Conservation (phyloP, 2,113 vertebrate species). For the Numida meleagris region DNA sequence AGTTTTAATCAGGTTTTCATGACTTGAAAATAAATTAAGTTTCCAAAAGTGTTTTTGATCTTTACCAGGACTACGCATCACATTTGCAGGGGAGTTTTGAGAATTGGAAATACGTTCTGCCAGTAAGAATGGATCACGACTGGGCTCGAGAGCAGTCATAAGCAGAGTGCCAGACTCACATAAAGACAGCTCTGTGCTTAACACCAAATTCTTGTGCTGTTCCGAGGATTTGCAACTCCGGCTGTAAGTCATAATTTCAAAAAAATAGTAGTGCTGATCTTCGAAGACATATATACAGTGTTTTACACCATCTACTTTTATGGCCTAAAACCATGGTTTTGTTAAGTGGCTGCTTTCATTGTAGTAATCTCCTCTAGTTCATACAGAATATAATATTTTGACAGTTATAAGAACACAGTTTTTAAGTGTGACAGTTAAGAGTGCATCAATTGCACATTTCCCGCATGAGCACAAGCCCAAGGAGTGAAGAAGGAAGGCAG, state of each 20-base stretch:
- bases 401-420: not conserved
- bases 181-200: fast-evolving
- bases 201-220: not conserved
- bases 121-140: not conserved
- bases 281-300: not conserved
- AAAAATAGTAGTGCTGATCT: not conserved
- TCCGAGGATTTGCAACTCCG: not conserved
- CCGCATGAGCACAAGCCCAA: not conserved
- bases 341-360: not conserved
- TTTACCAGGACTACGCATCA: not conserved
- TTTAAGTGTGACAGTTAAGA: not conserved
- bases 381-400: not conserved
- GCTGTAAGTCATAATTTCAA: not conserved
- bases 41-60: not conserved
- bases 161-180: not conserved
- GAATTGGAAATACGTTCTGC: not conserved
- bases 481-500: not conserved
- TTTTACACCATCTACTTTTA: not conserved
- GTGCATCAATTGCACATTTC: not conserved
- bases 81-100: not conserved
- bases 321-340: not conserved
- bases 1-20: not conserved
- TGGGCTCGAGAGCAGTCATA: not conserved
- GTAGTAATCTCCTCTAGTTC: not conserved
- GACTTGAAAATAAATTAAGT: not conserved